These are phyloP conservation scores for Pogonocherus hispidulus DNA, from an alignment of 2,888 invertebrate species.

Conservation along the genomic window DNA sequence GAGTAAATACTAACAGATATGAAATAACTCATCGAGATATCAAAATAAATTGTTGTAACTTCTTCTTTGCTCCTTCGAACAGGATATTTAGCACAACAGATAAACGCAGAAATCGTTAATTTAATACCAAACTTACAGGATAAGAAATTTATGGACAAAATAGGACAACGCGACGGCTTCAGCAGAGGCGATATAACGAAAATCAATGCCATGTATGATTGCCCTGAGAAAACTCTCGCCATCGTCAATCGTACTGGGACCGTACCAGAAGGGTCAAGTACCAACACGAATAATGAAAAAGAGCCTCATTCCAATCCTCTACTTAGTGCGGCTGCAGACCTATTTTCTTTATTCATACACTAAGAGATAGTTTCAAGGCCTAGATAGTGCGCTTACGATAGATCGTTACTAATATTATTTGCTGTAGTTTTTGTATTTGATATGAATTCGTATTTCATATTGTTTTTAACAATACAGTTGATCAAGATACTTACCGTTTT, in stretches of 20 bases:
- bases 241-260: background rate
- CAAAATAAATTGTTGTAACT: too few relatives aligned
- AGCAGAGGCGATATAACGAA: constrained; percentile 81
- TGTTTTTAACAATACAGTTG: background rate
- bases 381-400: too few relatives aligned
- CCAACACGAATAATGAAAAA: constrained; percentile 28
- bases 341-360: constrained; percentile 42
- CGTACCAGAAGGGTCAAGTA: background rate
- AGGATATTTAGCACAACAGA: too few relatives aligned
- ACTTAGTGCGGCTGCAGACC: constrained; percentile 35
- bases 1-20: constrained; percentile 47
- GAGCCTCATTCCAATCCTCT: constrained; percentile 40
- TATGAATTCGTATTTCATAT: background rate
- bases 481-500: background rate
- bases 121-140: too few relatives aligned
- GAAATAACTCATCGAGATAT: background rate
- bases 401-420: too few relatives aligned
- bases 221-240: constrained; percentile 62
- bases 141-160: constrained; percentile 65
- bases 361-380: background rate
- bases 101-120: too few relatives aligned
- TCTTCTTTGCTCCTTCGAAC: too few relatives aligned
- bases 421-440: too few relatives aligned
- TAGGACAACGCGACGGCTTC: constrained; percentile 84
- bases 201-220: constrained; percentile 83